Conservation (phyloP, 2,888 invertebrate genomes). For the Metopia argyrocephala region DNA sequence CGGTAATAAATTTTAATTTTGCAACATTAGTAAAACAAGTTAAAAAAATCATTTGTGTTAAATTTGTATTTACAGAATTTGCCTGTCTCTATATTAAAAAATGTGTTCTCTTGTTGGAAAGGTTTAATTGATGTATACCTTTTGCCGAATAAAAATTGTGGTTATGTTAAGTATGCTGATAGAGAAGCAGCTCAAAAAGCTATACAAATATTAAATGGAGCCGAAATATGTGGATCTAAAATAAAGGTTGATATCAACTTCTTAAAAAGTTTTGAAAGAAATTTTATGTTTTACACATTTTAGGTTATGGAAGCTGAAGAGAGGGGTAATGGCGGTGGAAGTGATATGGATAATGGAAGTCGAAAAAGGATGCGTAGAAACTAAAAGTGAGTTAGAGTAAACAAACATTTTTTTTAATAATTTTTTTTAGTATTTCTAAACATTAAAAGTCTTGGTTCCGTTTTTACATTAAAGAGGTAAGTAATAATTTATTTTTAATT, state of each 20-base stretch:
- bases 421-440: slow-evolving; percentile 34
- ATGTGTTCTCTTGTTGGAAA: slow-evolving; percentile 94
- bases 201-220: slow-evolving; percentile 85
- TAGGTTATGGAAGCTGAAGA: slow-evolving; percentile 93
- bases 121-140: slow-evolving; percentile 93
- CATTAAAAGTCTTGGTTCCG: slow-evolving; percentile 29
- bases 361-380: slow-evolving; percentile 76
- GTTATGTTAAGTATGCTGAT: slow-evolving; percentile 92
- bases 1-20: slow-evolving; percentile 68
- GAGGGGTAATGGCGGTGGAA: slow-evolving; percentile 71
- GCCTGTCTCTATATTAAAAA: slow-evolving; percentile 89
- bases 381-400: slow-evolving; percentile 71
- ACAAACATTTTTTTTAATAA: background rate
- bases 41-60: background rate
- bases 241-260: slow-evolving; percentile 78
- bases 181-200: slow-evolving; percentile 83
- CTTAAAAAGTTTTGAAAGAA: background rate
- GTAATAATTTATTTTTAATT: slow-evolving; percentile 43
- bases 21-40: background rate
- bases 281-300: background rate
- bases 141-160: slow-evolving; percentile 92
- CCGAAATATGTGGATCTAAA: slow-evolving; percentile 91
- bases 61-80: slow-evolving; percentile 79
- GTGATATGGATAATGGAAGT: slow-evolving; percentile 74
- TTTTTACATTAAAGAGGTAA: slow-evolving; percentile 55